These are phyloP conservation scores for Polymixis flavicincta DNA, from an alignment of 2,888 invertebrate genomes.

Conservation along the genomic window DNA sequence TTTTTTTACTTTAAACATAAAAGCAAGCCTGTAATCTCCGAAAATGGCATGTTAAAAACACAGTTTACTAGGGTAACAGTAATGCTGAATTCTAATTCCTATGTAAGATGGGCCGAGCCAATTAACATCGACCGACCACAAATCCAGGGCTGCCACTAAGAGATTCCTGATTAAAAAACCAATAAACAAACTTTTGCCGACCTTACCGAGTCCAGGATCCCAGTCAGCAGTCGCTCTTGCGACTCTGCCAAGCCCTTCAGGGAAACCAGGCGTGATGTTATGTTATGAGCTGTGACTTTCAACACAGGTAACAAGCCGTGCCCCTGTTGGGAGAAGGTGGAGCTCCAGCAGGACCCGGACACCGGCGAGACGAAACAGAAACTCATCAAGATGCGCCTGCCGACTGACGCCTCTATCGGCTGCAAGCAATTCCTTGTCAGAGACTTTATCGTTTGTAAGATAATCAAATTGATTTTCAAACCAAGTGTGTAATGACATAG, in stretches of 20 bases:
- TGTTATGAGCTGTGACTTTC: not conserved
- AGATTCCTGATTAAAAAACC: not conserved
- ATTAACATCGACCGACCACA: not conserved
- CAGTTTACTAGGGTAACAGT: too few relatives aligned
- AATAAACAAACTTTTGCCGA: not conserved
- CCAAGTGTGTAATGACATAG: not conserved
- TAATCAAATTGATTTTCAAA: not conserved
- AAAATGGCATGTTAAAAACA: too few relatives aligned
- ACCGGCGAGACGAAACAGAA: slow-evolving; percentile 78
- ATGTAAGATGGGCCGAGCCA: not conserved
- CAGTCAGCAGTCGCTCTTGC: not conserved
- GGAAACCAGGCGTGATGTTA: not conserved
- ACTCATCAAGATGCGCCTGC: slow-evolving; percentile 79
- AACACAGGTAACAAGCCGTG: slow-evolving; percentile 79
- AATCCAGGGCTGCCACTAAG: not conserved
- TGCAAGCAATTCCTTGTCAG: slow-evolving; percentile 87
- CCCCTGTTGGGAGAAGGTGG: slow-evolving; percentile 82
- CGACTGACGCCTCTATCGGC: slow-evolving; percentile 87
- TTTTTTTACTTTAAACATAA: too few relatives aligned
- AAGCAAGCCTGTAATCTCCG: too few relatives aligned
- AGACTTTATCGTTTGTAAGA: slow-evolving; percentile 91
- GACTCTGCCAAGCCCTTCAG: not conserved
- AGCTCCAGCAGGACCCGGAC: slow-evolving; percentile 71
- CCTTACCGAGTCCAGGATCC: not conserved
- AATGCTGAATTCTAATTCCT: not conserved